Conservation (phyloP, 30 jellyfish, hydroid and myxozoan genomes). For the Mastigias papua region DNA sequence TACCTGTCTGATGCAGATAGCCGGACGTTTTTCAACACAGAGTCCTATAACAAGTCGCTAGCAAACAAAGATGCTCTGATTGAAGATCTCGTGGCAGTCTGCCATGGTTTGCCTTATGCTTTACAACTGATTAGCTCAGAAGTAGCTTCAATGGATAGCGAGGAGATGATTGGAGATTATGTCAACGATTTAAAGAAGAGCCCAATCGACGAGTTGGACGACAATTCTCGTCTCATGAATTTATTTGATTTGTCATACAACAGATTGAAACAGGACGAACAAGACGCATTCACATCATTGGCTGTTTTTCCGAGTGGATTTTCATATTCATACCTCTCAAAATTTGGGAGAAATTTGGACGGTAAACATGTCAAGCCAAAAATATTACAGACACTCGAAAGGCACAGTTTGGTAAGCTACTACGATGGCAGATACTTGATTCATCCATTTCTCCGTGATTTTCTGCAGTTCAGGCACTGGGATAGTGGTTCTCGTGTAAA, state of each 20-base stretch:
- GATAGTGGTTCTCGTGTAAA: neutral
- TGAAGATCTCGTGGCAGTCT: neutral
- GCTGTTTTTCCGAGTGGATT: slow-evolving; percentile 57
- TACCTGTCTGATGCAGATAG: neutral
- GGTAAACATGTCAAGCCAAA: neutral
- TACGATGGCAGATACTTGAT: neutral
- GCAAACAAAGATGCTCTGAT: neutral
- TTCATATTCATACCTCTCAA: slow-evolving; percentile 10
- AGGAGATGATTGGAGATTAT: neutral
- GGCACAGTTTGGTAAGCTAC: slow-evolving; percentile 6
- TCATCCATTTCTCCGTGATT: slow-evolving; percentile 45
- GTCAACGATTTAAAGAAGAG: slow-evolving; percentile 1
- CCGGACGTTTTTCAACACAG: neutral
- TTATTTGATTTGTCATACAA: slow-evolving; percentile 11
- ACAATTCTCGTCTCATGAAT: neutral
- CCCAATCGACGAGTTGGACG: neutral
- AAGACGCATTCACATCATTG: neutral
- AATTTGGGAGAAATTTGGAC: neutral
- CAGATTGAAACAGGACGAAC: neutral
- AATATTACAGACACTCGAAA: neutral
- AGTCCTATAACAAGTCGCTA: neutral
- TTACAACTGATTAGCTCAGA: neutral
- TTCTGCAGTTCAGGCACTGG: neutral
- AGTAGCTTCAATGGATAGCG: neutral
- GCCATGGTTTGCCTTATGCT: slow-evolving; percentile 28